These are phyloP conservation scores for Pomatorhinus ruficollis DNA, from an alignment of 2,113 vertebrate genomes.

Conservation along the genomic window DNA sequence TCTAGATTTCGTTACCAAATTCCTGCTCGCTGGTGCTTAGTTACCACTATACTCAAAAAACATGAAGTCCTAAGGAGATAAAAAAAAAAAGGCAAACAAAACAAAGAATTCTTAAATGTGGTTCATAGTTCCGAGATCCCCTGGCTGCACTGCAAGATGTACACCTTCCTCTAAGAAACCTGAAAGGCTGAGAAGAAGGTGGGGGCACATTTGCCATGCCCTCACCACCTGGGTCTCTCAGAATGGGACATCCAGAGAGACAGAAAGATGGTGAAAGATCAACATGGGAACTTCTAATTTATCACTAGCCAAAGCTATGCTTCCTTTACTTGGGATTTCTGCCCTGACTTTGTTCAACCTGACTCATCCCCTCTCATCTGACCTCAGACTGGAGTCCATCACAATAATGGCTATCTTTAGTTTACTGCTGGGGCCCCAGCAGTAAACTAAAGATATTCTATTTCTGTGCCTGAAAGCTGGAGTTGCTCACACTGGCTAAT, in stretches of 20 bases:
- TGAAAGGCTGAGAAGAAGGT: neutral
- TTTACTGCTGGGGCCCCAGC: accelerated
- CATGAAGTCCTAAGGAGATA: conserved; percentile 85
- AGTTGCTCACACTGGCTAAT: accelerated
- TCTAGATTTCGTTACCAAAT: neutral
- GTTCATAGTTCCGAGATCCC: neutral
- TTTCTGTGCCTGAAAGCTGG: neutral
- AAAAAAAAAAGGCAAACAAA: conserved; percentile 28
- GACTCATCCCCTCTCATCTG: neutral
- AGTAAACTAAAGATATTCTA: too few species aligned
- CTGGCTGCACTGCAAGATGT: neutral
- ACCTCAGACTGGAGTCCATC: neutral
- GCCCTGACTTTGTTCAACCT: neutral
- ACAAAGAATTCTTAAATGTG: neutral
- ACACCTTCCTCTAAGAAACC: neutral
- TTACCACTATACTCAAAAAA: conserved; percentile 79
- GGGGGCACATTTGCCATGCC: neutral
- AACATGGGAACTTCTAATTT: neutral
- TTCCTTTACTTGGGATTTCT: neutral
- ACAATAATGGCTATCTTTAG: neutral
- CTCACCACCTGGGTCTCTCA: neutral
- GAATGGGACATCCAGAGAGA: neutral
- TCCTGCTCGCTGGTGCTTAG: neutral
- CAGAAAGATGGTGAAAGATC: neutral
- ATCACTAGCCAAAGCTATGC: neutral